These are phyloP conservation scores for Panthera uncia DNA, from an alignment of 2,113 vertebrate genomes.

Conservation along the genomic window DNA sequence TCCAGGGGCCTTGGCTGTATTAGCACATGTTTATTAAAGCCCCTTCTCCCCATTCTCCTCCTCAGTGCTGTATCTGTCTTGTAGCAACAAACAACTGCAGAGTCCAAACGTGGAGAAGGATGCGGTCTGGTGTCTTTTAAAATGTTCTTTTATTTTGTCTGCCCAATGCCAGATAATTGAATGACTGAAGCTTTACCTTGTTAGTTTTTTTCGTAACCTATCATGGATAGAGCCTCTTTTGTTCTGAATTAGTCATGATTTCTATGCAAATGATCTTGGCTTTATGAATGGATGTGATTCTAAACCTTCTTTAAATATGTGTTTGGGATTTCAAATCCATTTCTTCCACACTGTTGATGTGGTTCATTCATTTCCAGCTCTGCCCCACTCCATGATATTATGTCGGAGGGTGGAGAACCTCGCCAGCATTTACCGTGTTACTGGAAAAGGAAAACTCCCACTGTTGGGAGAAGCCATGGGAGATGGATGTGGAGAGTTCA, in stretches of 20 bases:
- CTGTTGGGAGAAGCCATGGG: neutral
- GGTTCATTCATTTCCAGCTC: neutral
- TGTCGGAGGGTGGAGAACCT: neutral
- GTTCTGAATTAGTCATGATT: neutral
- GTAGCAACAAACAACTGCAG: neutral
- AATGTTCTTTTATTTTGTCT: neutral
- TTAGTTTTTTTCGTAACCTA: neutral
- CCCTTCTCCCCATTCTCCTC: neutral
- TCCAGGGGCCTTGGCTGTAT: neutral
- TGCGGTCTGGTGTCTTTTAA: neutral
- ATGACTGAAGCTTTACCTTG: neutral
- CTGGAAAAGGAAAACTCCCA: neutral
- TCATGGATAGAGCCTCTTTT: neutral
- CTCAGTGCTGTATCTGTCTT: neutral
- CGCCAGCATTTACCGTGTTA: rapidly evolving
- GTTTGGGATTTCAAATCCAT: neutral
- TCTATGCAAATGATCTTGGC: neutral
- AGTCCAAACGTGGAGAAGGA: neutral
- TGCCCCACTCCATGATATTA: rapidly evolving
- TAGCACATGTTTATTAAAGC: neutral
- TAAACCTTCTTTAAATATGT: neutral
- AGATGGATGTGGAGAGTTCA: neutral
- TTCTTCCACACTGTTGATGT: rapidly evolving
- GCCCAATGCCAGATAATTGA: too few relatives aligned
- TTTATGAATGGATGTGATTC: neutral